Conservation (phyloP, 2,888 invertebrate genomes). For the Cataglyphis altisquamis region DNA sequence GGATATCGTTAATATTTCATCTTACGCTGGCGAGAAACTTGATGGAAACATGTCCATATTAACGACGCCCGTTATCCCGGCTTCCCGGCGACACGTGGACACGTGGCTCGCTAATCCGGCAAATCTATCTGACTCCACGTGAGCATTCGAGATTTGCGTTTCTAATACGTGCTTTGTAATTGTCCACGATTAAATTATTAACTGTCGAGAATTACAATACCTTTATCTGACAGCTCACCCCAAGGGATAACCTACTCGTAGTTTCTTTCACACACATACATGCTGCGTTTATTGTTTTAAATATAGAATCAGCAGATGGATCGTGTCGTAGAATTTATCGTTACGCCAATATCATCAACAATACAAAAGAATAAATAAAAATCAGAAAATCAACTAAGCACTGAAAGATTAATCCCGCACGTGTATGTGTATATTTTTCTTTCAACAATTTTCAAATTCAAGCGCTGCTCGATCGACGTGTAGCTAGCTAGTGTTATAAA, state of each 20-base stretch:
- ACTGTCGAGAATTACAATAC: constrained; percentile 27
- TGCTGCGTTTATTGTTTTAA: neutral
- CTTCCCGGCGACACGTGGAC: constrained; percentile 39
- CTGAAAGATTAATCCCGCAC: neutral
- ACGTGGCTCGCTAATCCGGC: constrained; percentile 19
- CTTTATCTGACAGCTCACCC: neutral
- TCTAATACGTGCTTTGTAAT: constrained; percentile 23
- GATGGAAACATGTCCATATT: constrained; percentile 55
- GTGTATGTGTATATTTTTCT: neutral
- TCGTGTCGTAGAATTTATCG: neutral
- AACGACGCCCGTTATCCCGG: constrained; percentile 28
- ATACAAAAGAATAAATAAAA: neutral
- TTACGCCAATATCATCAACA: neutral
- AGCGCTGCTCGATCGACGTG: too few species aligned
- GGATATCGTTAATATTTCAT: constrained; percentile 77
- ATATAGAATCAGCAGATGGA: neutral
- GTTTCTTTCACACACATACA: neutral
- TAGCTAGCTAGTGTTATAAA: neutral
- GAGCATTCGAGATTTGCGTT: constrained; percentile 27
- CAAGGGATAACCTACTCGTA: neutral
- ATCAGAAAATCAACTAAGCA: neutral
- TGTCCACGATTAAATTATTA: constrained; percentile 39
- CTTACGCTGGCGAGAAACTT: constrained; percentile 71
- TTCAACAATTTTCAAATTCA: too few species aligned
- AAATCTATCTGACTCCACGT: constrained; percentile 45